A percentile compares a stretch with the other conserved stretches of the same genome.
These are phyloP conservation scores for Phaetusa simplex DNA, from an alignment of 2,113 vertebrate species.

Conservation along the genomic window DNA sequence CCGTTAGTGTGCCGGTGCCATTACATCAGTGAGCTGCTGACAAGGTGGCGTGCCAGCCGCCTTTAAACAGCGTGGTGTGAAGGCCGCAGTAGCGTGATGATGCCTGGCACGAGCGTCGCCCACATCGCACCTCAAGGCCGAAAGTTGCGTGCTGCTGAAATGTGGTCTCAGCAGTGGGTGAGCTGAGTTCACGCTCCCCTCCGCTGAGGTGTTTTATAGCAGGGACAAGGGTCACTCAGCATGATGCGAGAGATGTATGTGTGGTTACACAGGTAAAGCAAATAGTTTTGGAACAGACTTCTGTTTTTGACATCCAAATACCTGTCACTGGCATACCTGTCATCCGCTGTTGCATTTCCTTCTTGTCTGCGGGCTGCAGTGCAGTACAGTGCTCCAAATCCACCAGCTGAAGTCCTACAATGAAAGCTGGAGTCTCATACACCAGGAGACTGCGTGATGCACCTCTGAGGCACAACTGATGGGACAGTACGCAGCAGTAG, in stretches of 20 bases:
- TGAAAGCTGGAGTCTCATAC: neutral
- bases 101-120: accelerated
- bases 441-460: neutral
- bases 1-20: accelerated
- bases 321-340: too few species aligned
- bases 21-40: accelerated
- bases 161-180: accelerated
- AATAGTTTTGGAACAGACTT: neutral
- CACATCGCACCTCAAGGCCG: accelerated
- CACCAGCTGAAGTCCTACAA: neutral
- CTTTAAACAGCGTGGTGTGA: accelerated
- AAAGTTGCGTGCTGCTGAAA: neutral
- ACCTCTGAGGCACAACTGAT: neutral
- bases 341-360: neutral
- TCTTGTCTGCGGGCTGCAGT: neutral
- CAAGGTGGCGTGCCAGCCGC: accelerated
- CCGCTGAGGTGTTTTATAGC: neutral
- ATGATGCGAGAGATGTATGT: accelerated
- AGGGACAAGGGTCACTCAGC: too few species aligned
- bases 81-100: accelerated
- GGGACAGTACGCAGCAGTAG: neutral
- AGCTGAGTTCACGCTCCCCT: neutral
- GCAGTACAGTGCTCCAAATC: neutral
- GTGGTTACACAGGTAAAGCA: neutral
- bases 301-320: neutral